Evolutionary conservation across 2,888 invertebrate species (phyloP).

Genomic region (Thera britannica): DNA sequence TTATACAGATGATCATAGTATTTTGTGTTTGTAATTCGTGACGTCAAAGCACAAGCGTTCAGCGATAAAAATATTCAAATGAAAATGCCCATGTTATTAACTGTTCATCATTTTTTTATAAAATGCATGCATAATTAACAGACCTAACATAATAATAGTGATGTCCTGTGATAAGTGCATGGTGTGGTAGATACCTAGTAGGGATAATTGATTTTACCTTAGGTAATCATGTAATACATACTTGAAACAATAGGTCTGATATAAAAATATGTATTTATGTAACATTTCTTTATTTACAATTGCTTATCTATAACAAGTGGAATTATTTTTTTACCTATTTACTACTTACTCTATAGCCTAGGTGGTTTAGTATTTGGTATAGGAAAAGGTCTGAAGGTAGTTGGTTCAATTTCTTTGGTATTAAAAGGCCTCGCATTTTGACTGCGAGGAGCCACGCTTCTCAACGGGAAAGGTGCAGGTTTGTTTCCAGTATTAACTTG

Average conservation of each 20-base stretch:
- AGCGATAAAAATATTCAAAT: too few relatives aligned
- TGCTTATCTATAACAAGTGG: slow-evolving; percentile 66
- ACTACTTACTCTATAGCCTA: slow-evolving; percentile 49
- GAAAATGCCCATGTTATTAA: too few relatives aligned
- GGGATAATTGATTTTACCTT: too few relatives aligned
- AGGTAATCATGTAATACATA: neutral
- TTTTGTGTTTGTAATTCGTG: too few relatives aligned
- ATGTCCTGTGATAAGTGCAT: too few relatives aligned
- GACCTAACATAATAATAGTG: too few relatives aligned
- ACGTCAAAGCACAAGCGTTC: too few relatives aligned
- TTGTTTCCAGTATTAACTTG: slow-evolving; percentile 42
- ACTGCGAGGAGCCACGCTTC: slow-evolving; percentile 37
- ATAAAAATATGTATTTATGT: slow-evolving; percentile 40
- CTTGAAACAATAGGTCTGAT: slow-evolving; percentile 11
- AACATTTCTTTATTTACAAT: slow-evolving; percentile 52
- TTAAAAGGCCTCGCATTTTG: slow-evolving; percentile 53
- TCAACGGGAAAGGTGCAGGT: slow-evolving; percentile 38
- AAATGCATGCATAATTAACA: too few relatives aligned
- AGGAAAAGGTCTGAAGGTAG: slow-evolving; percentile 64
- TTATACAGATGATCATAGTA: too few relatives aligned
- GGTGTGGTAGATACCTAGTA: too few relatives aligned
- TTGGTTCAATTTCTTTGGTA: slow-evolving; percentile 65
- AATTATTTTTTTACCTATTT: slow-evolving; percentile 38
- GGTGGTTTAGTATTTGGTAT: slow-evolving; percentile 65
- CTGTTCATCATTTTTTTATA: too few relatives aligned